Percentiles rank a stretch among this genome's conserved stretches.
These are phyloP conservation scores for Hydrocynus forskahlii DNA, from an alignment of 2,797 vertebrate genomes.

Conservation along the genomic window DNA sequence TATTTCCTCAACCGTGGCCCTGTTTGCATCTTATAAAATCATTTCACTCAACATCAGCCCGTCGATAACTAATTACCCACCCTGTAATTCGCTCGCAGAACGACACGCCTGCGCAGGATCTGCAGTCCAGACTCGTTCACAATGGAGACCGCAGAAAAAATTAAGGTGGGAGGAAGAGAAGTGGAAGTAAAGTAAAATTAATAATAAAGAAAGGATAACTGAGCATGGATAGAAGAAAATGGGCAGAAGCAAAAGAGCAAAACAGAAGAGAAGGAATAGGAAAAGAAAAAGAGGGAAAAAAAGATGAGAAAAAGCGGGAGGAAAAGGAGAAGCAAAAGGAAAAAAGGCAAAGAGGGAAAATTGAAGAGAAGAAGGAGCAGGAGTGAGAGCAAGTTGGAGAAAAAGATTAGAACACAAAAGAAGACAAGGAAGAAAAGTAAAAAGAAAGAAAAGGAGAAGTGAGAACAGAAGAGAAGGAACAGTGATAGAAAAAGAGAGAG, in stretches of 20 bases:
- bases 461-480: too few relatives aligned
- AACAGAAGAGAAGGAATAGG: neutral
- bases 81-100: conserved; percentile 71
- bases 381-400: neutral
- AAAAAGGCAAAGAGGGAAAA: too few relatives aligned
- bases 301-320: too few relatives aligned
- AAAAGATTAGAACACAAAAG: neutral
- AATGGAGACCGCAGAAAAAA: conserved; percentile 70
- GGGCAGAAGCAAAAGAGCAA: neutral
- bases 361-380: too few relatives aligned
- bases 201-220: too few relatives aligned
- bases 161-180: neutral
- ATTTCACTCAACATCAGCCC: conserved; percentile 74
- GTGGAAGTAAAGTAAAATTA: conserved; percentile 34
- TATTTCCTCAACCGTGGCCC: conserved; percentile 43
- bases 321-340: too few relatives aligned
- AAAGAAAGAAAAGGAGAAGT: neutral
- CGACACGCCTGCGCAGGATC: conserved; percentile 72
- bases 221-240: too few relatives aligned
- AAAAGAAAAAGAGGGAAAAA: too few relatives aligned
- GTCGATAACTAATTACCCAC: conserved; percentile 82
- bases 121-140: conserved; percentile 70
- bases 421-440: neutral
- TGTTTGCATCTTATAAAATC: conserved; percentile 64
- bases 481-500: too few relatives aligned